These are phyloP conservation scores for Triplophysa yarkandensis DNA, from an alignment of 2,797 vertebrate species.

Conservation along the genomic window DNA sequence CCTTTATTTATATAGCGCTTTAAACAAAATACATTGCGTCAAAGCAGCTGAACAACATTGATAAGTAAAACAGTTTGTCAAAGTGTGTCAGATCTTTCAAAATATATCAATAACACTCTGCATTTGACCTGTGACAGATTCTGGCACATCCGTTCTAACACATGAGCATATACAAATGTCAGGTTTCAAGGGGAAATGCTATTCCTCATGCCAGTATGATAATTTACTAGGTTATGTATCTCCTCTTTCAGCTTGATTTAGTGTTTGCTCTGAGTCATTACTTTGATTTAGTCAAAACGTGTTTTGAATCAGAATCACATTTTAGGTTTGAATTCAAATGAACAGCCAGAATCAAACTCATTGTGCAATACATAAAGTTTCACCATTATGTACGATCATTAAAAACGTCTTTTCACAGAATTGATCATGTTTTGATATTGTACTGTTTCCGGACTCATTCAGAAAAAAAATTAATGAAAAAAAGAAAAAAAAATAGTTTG, in stretches of 20 bases:
- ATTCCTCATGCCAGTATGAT: constrained; percentile 4
- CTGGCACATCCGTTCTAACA: not conserved
- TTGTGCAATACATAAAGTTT: constrained; percentile 9
- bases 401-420: not conserved
- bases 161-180: constrained; percentile 8
- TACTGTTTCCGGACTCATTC: not conserved
- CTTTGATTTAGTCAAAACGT: constrained; percentile 13
- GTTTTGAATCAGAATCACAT: constrained; percentile 17
- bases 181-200: constrained; percentile 11
- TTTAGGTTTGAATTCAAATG: constrained; percentile 21
- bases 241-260: constrained; percentile 15
- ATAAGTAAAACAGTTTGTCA: no score
- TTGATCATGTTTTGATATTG: constrained; percentile 1
- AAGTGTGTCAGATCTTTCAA: not conserved
- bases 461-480: no score
- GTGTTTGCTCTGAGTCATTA: constrained; percentile 29
- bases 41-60: no score
- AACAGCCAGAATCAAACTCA: not conserved
- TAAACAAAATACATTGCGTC: no score
- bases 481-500: not conserved
- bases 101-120: constrained; percentile 3
- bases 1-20: no score
- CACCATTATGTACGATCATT: not conserved
- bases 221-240: constrained; percentile 25
- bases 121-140: not conserved